phyloP scores from a whole-genome alignment of 37 sponge, comb jelly and placozoan species.

The Mnemiopsis leidyi region DNA sequence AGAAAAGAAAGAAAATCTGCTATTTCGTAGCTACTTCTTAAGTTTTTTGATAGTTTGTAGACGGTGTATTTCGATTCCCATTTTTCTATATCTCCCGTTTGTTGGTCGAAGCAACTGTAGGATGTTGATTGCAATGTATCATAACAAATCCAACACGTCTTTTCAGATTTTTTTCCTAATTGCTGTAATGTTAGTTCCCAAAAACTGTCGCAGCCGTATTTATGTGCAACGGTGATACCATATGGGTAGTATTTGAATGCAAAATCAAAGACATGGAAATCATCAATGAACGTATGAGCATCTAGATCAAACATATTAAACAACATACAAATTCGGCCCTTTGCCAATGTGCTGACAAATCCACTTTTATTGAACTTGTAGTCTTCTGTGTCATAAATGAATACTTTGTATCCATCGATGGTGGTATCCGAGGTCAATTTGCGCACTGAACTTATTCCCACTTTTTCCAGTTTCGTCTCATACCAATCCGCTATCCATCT shows the following conservation, averaged over 20 bases:
- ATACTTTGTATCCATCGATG: too few species aligned
- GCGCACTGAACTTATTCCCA: neutral
- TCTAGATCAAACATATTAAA: too few species aligned
- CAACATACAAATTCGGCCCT: too few species aligned
- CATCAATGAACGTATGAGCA: neutral
- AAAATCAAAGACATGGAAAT: neutral
- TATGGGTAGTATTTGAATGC: too few species aligned
- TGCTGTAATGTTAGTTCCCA: neutral
- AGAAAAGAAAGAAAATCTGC: neutral
- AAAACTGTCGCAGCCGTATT: neutral
- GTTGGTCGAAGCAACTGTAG: neutral
- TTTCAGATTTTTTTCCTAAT: neutral
- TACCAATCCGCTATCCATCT: neutral
- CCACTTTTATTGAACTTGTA: too few species aligned
- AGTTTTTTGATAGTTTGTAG: neutral
- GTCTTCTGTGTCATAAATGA: too few species aligned
- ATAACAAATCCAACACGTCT: neutral
- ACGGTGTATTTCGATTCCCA: neutral
- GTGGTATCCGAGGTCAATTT: too few species aligned
- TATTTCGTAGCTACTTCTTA: neutral
- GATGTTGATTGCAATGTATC: neutral
- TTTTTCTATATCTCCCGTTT: neutral
- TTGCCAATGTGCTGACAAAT: too few species aligned
- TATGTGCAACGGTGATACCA: neutral
- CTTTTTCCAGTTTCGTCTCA: neutral